Evolutionary conservation across 2,113 vertebrate genomes (phyloP), one percentile per base, ranked within the genome.

Genomic region (Vidua macroura): DNA sequence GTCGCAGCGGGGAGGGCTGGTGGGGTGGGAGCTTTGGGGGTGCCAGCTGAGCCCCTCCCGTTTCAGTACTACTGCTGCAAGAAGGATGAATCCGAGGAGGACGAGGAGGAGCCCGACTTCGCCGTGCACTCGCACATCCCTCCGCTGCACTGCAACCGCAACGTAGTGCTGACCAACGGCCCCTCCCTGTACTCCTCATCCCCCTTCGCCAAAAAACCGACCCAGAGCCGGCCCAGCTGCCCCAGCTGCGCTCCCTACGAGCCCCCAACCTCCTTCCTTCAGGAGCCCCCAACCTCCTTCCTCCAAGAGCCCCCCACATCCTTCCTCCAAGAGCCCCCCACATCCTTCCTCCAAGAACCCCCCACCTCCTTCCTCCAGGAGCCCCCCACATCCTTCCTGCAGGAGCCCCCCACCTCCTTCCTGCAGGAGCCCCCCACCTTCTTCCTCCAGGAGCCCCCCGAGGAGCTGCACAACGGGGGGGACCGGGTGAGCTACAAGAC

Each of bases 331-430:
- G 98, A 99, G 90, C 97, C 99, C 18, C 99, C 99, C 35, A 81
- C 95, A 18, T 98, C 98, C 94, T 98, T 99, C 97, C 98, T 99
- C 90, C 98, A 99, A 81, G 98, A 99, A 85, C 97, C 99, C 18
- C 98, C 99, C 16, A 88, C 96, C 17, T 98, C 98, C 84, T 98
- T 99, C 97, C 98, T 99, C 86, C 99, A 99, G 68, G 98, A 99
- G 82, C 97, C 99, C 23, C 99, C 99, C 33, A 13, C 28, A 1
- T 75, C 41, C 1, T 77, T 63, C 58, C 58, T 77, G 78, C 99
- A 99, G 84, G 98, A 99, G 78, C 96, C 99, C 28, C 99, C 99
- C 39, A 33, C n/a, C 5, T 82, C 33, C n/a, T 59, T 59, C 56
- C 56, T 58, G 22, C 56, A 58, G 15, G 55, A 56, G 19, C 19